Percentiles rank a stretch among this genome's conserved stretches.
Conservation (phyloP, 2,113 vertebrate species). For the Indri indri region DNA sequence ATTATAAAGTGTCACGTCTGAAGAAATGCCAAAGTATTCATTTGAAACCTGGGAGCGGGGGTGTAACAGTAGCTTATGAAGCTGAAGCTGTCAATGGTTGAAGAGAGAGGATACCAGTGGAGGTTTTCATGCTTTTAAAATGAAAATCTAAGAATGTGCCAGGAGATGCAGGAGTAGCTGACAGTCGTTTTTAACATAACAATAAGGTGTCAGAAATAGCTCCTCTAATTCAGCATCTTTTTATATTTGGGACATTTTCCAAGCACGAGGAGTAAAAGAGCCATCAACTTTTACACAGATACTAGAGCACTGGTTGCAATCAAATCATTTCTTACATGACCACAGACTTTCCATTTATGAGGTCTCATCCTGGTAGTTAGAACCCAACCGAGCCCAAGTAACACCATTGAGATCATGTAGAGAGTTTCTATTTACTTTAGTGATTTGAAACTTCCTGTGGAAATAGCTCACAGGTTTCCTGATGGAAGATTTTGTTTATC, state of each 20-base stretch:
- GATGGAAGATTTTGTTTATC: constrained; percentile 99
- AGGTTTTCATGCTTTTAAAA: constrained; percentile 61
- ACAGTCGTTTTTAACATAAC: constrained; percentile 61
- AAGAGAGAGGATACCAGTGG: constrained; percentile 49
- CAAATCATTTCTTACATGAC: constrained; percentile 61
- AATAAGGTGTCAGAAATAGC: constrained; percentile 59
- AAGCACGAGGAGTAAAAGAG: constrained; percentile 38
- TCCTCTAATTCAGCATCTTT: constrained; percentile 56
- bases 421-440: constrained; percentile 97
- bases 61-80: constrained; percentile 30
- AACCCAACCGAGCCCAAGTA: constrained; percentile 74
- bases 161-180: constrained; percentile 39
- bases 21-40: constrained; percentile 69
- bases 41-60: constrained; percentile 68
- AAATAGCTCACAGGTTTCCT: constrained; percentile 99
- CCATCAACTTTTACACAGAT: not conserved
- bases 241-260: constrained; percentile 66
- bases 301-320: not conserved
- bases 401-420: constrained; percentile 83
- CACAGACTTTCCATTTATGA: constrained; percentile 42
- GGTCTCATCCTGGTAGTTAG: constrained; percentile 71
- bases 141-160: constrained; percentile 45
- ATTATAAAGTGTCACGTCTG: constrained; percentile 69
- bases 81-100: constrained; percentile 21
- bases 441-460: constrained; percentile 99